These are phyloP conservation scores for Pipra filicauda DNA, from an alignment of 2,113 vertebrate genomes.

Conservation along the genomic window DNA sequence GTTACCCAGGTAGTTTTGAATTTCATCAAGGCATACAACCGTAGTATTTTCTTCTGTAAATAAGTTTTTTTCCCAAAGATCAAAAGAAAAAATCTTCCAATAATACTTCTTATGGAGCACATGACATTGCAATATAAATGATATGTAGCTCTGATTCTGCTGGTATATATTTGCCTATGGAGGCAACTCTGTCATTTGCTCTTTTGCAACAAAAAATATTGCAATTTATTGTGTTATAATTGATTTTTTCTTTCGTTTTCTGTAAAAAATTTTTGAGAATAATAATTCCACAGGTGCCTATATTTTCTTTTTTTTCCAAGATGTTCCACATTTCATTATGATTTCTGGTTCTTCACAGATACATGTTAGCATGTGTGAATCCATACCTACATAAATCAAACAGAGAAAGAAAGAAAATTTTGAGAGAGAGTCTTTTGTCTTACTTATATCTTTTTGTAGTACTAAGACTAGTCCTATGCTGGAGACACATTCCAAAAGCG, in stretches of 20 bases:
- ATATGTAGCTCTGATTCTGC: not conserved
- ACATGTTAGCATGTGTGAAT: not conserved
- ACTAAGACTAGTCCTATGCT: not conserved
- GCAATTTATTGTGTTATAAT: slow-evolving; percentile 8
- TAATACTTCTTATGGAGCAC: not conserved
- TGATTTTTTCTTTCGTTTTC: slow-evolving; percentile 27
- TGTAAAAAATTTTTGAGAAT: not conserved
- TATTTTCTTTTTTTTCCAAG: not conserved
- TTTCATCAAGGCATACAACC: not conserved
- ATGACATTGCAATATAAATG: not conserved
- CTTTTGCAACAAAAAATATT: slow-evolving; percentile 7
- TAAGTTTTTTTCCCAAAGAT: not conserved
- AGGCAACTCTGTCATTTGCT: not conserved
- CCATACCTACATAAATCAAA: not conserved
- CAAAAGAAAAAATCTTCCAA: not conserved
- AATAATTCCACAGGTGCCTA: not conserved
- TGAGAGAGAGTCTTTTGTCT: not conserved
- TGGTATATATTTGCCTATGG: not conserved
- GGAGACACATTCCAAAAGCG: not conserved
- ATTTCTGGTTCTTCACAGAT: not conserved
- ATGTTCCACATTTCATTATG: not conserved
- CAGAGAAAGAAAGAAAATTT: not conserved
- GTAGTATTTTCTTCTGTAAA: not conserved
- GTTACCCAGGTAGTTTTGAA: not conserved
- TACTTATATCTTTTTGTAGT: not conserved